Conservation (phyloP, 2,888 invertebrate species). For the Philereme transversata region DNA sequence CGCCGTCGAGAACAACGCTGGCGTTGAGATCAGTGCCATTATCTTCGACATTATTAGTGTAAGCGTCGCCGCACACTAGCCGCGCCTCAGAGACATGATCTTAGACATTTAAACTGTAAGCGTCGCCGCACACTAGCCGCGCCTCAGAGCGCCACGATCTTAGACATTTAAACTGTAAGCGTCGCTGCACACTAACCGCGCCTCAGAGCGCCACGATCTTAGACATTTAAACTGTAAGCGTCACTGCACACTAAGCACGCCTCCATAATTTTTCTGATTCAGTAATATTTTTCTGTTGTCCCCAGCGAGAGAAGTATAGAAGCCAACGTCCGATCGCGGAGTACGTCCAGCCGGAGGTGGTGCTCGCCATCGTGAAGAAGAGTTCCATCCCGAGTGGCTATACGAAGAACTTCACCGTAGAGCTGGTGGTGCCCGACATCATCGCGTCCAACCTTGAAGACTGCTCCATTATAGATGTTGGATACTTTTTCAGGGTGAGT, state of each 20-base stretch:
- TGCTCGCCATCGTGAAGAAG: slow-evolving; percentile 42
- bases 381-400: slow-evolving; percentile 52
- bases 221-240: too few relatives aligned
- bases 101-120: too few relatives aligned
- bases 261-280: too few relatives aligned
- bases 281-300: slow-evolving; percentile 4
- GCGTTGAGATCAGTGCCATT: slow-evolving; percentile 56
- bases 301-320: slow-evolving; percentile 57
- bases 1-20: slow-evolving; percentile 50
- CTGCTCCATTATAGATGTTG: slow-evolving; percentile 62
- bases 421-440: slow-evolving; percentile 55
- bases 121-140: too few relatives aligned
- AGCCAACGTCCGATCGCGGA: slow-evolving; percentile 56
- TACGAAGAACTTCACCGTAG: slow-evolving; percentile 44
- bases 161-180: too few relatives aligned
- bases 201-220: too few relatives aligned
- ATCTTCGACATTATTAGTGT: slow-evolving; percentile 35
- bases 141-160: too few relatives aligned
- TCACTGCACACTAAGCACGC: too few relatives aligned
- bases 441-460: slow-evolving; percentile 56
- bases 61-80: too few relatives aligned
- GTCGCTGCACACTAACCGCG: too few relatives aligned
- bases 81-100: too few relatives aligned
- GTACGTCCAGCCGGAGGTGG: slow-evolving; percentile 48
- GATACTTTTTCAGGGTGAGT: slow-evolving; percentile 63